Evolutionary conservation across 2,113 vertebrate species (phyloP), one percentile per base, ranked within the genome.

Genomic region (Paramisgurnus dabryanus): DNA sequence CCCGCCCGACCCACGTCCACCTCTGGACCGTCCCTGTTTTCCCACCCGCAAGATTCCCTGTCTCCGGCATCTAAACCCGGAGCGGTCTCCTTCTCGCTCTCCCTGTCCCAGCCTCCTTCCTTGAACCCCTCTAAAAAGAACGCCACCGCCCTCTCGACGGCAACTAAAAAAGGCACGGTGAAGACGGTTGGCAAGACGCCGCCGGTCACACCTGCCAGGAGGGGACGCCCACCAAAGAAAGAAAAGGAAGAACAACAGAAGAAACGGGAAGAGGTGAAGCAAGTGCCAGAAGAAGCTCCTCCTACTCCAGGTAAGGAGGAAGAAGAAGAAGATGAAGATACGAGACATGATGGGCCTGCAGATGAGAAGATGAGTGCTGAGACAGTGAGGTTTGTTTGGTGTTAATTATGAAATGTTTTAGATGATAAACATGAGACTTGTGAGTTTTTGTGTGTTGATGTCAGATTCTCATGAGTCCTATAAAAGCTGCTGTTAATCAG

Each of bases 51-150:
- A 75, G 91, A 93, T 1, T 67, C 89, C 0, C 88, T 88, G 0
- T 78, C 86, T 0, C 83, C 90, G 0, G 86, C 87, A 5, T 82
- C 89, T 0, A 83, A 82, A 77, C 43, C 91, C 0, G 89, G 87
- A 0, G 76, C 57, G 0, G 89, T 93, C 49, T 93, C 92, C 0
- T 93, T 93, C 79, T 94, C 93, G 0, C 89, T 93, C 9, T 91
- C 91, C 0, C 87, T 93, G 18, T 88, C 91, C 0, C 90, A 89
- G 0, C 82, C 90, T 4, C 11, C 86, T 18, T 71, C 87, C 0
- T 17, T 78, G 3, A 69, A 80, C 2, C 3, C 80, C 18, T 22
- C 64, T 88, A 92, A 81, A 87, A 90, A 83, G 86, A 58, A 11
- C 60, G 80, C 0, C 34, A 76, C 82, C 72, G 76, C 65, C 53